Percentiles rank a stretch among this genome's conserved stretches.
phyloP scores from a whole-genome alignment of 37 sponge, comb jelly and placozoan genomes.

The Crambe crambe region DNA sequence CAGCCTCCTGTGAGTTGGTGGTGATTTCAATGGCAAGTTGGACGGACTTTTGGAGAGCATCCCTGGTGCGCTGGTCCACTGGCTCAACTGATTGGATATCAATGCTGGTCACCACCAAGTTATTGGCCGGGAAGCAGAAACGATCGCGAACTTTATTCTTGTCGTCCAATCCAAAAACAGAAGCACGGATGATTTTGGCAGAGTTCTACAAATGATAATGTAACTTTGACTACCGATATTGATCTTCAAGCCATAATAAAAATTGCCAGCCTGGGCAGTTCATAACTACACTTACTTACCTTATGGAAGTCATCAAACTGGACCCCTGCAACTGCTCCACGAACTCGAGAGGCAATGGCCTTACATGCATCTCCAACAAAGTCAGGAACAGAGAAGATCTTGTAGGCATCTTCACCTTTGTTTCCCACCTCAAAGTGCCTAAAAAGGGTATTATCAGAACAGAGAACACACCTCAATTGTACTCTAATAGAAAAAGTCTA shows the following conservation, averaged over 20 bases:
- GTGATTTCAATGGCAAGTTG: slow-evolving; percentile 99
- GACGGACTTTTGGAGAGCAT: slow-evolving; percentile 99
- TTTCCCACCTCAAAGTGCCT: slow-evolving; percentile 87
- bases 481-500: not conserved
- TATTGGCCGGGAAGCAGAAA: slow-evolving; percentile 94
- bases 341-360: slow-evolving; percentile 98
- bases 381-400: slow-evolving; percentile 99
- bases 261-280: not conserved
- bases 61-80: slow-evolving; percentile 98
- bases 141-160: slow-evolving; percentile 86
- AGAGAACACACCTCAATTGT: too few species aligned
- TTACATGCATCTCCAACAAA: slow-evolving; percentile 99
- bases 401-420: slow-evolving; percentile 70
- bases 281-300: slow-evolving; percentile 36
- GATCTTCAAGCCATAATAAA: too few species aligned
- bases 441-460: not conserved
- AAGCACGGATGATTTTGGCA: slow-evolving; percentile 97
- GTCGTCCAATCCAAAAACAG: slow-evolving; percentile 98
- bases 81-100: slow-evolving; percentile 99
- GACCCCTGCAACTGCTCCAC: slow-evolving; percentile 97
- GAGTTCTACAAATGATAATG: slow-evolving; percentile 72
- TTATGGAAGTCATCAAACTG: slow-evolving; percentile 99
- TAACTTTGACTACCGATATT: not conserved
- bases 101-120: slow-evolving; percentile 95
- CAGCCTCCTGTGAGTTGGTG: slow-evolving; percentile 98